These are phyloP conservation scores for Rutpela maculata DNA, from an alignment of 2,888 invertebrate species.

Conservation along the genomic window DNA sequence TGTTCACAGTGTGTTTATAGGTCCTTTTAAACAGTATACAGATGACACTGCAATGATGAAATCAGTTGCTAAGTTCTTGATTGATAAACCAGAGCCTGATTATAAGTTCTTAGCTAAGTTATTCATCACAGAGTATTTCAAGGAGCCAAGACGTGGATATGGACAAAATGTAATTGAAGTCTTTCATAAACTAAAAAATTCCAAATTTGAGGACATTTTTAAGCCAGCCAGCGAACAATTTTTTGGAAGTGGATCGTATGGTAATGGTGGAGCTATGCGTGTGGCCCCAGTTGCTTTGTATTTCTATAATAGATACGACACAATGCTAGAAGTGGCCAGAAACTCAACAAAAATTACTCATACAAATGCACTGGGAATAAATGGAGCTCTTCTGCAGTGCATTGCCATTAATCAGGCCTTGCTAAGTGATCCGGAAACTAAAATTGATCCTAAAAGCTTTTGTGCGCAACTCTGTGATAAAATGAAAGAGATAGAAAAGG, in stretches of 20 bases:
- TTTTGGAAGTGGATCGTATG: conserved; percentile 80
- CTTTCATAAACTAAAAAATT: conserved; percentile 76
- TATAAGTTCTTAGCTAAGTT: conserved; percentile 78
- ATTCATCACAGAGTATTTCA: conserved; percentile 80
- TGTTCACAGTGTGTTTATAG: conserved; percentile 68
- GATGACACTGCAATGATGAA: conserved; percentile 85
- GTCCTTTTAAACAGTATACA: conserved; percentile 78
- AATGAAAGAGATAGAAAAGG: conserved; percentile 75
- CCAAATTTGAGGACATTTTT: conserved; percentile 77
- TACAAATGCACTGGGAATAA: conserved; percentile 76
- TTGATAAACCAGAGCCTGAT: conserved; percentile 75
- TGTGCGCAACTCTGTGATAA: conserved; percentile 75
- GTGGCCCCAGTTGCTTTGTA: conserved; percentile 81
- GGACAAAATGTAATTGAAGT: conserved; percentile 78
- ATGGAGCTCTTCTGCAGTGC: conserved; percentile 78
- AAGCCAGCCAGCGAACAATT: conserved; percentile 77
- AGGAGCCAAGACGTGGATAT: conserved; percentile 80
- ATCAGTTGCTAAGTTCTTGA: conserved; percentile 78
- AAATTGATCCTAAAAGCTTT: conserved; percentile 75
- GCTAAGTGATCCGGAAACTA: conserved; percentile 70
- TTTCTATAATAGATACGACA: conserved; percentile 74
- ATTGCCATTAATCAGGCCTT: conserved; percentile 78
- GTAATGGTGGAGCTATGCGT: conserved; percentile 88
- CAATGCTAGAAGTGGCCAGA: conserved; percentile 75
- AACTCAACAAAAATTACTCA: conserved; percentile 80